Conservation (phyloP, 1,140 invertebrate species). For the Hylyphantes graminicola region DNA sequence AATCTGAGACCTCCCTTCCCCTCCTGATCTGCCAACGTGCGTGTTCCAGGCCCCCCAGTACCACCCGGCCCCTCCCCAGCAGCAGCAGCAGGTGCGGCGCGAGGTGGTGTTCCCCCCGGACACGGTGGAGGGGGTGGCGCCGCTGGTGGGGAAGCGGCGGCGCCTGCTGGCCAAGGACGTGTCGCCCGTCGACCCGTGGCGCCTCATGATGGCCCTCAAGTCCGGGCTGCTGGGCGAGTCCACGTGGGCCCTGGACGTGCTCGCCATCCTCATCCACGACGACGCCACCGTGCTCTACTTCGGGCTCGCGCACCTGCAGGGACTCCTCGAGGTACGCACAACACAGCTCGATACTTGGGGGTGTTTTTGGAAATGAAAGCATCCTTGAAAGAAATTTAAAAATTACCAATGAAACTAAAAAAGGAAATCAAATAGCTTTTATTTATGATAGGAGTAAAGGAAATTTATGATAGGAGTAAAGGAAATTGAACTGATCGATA, state of each 20-base stretch:
- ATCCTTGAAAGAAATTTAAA: no score
- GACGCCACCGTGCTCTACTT: constrained; percentile 92
- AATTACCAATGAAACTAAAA: no score
- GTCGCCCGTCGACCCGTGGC: constrained; percentile 90
- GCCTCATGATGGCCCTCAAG: constrained; percentile 96
- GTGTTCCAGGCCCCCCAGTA: constrained; percentile 50
- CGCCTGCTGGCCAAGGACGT: constrained; percentile 85
- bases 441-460: no score
- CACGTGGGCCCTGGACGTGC: constrained; percentile 93
- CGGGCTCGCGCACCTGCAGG: constrained; percentile 89
- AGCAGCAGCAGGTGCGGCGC: no score
- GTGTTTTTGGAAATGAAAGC: no score
- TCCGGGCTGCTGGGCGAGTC: constrained; percentile 95
- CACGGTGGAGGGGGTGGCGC: constrained; percentile 90
- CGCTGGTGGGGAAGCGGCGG: constrained; percentile 85
- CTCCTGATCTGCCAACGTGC: background rate
- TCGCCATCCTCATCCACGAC: constrained; percentile 92
- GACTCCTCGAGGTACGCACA: constrained; percentile 87
- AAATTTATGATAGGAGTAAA: no score
- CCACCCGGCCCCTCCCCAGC: constrained; percentile 9
- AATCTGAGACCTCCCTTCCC: no score
- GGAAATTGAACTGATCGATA: no score
- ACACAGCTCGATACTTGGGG: constrained; percentile 97
- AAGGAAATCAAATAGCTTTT: no score
- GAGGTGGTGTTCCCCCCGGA: constrained; percentile 84